A percentile compares a stretch with the other conserved stretches of the same genome.
Evolutionary conservation across 2,888 invertebrate genomes (phyloP).

Genomic region (Dolomedes plantarius): DNA sequence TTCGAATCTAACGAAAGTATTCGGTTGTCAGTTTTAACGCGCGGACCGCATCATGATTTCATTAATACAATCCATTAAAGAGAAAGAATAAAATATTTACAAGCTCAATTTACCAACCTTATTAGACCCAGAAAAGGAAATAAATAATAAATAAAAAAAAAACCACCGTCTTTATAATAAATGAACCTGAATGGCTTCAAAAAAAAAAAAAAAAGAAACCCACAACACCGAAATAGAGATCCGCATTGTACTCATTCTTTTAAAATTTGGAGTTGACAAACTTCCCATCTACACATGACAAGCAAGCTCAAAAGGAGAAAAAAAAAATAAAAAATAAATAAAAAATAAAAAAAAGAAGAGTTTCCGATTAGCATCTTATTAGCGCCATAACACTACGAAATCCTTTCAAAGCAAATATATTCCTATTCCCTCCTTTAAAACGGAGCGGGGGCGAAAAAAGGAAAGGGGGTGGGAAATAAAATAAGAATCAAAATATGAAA

Average conservation of each 20-base stretch:
- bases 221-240: background rate
- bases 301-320: constrained; percentile 27
- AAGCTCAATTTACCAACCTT: background rate
- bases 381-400: constrained; percentile 41
- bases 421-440: background rate
- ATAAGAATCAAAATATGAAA: constrained; percentile 16
- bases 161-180: background rate
- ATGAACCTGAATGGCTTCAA: background rate
- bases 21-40: too few species aligned
- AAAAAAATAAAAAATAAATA: background rate
- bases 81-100: background rate
- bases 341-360: constrained; percentile 27
- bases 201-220: background rate
- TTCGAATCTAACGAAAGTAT: too few species aligned
- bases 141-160: background rate
- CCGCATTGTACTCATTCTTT: constrained; percentile 32
- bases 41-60: background rate
- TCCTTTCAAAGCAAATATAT: constrained; percentile 36
- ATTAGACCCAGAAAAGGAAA: background rate
- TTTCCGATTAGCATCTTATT: constrained; percentile 68
- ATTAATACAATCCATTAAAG: background rate
- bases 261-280: constrained; percentile 35
- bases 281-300: constrained; percentile 15
- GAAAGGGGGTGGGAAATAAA: background rate
- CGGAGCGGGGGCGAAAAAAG: background rate